A percentile compares a stretch with the other conserved stretches of the same genome.
phyloP scores from a whole-genome alignment of 2,888 invertebrate species.

The Trichogramma evanescens region DNA sequence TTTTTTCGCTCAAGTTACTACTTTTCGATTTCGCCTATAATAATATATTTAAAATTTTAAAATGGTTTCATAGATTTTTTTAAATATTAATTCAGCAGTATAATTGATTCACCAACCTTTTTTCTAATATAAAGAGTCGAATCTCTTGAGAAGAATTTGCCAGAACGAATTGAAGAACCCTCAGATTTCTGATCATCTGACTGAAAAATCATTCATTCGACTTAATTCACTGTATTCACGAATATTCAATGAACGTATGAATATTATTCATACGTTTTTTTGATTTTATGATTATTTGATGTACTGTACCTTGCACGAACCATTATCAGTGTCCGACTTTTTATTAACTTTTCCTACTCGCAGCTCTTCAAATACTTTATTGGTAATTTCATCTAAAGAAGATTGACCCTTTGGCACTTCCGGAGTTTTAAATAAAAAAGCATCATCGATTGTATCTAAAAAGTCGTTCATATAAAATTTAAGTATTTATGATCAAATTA shows the following conservation, averaged over 20 bases:
- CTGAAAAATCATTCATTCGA: constrained; percentile 39
- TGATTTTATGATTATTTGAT: not conserved
- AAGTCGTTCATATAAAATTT: not conserved
- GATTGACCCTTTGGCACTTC: constrained; percentile 41
- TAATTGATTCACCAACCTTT: constrained; percentile 31
- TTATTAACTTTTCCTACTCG: constrained; percentile 54
- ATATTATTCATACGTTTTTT: not conserved
- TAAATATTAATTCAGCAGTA: constrained; percentile 3
- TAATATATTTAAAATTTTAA: constrained; percentile 2
- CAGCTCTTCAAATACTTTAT: constrained; percentile 69
- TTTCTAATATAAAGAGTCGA: constrained; percentile 49
- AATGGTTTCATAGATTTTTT: not conserved
- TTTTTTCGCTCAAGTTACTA: constrained; percentile 38
- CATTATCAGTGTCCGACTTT: constrained; percentile 40
- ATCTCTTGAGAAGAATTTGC: constrained; percentile 59
- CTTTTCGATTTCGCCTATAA: constrained; percentile 37
- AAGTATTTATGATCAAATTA: not conserved
- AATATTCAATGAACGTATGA: no score
- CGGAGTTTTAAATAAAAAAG: constrained; percentile 21
- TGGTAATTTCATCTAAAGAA: constrained; percentile 67
- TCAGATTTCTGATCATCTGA: constrained; percentile 69
- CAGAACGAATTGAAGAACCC: constrained; percentile 62
- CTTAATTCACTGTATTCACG: not conserved
- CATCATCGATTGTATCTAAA: constrained; percentile 38
- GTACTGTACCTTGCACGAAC: constrained; percentile 40